Conservation (phyloP, 35 echinoderm and acorn worm species). For the Antedon bifida region DNA sequence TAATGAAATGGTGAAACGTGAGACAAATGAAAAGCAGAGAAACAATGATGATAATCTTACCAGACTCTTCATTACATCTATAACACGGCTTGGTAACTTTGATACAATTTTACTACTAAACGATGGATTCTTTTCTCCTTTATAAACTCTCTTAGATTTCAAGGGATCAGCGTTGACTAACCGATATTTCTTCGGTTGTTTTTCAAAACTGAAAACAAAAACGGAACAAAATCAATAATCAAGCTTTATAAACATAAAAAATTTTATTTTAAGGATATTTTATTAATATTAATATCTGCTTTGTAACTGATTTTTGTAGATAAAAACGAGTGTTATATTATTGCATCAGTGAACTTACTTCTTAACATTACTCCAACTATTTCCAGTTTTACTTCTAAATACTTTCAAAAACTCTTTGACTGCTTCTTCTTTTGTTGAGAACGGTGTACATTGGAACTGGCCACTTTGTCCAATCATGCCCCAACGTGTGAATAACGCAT, state of each 20-base stretch:
- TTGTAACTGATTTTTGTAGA: no score
- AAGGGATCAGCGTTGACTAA: constrained; percentile 25
- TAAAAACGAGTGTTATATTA: no score
- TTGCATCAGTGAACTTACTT: constrained; percentile 20
- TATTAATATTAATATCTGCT: no score
- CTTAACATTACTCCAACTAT: constrained; percentile 68
- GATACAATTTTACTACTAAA: constrained; percentile 16
- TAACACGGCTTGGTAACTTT: constrained; percentile 36
- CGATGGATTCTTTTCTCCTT: neutral
- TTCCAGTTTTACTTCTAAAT: constrained; percentile 77
- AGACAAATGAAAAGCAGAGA: no score
- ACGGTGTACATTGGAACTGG: constrained; percentile 64
- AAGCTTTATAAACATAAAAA: no score
- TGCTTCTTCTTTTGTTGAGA: constrained; percentile 46
- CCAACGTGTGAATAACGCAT: constrained; percentile 53
- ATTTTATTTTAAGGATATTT: no score
- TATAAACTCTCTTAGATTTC: constrained; percentile 6
- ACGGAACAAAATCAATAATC: no score
- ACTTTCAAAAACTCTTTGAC: constrained; percentile 90
- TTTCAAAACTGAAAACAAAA: constrained; percentile 37
- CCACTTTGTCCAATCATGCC: constrained; percentile 52
- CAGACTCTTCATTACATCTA: constrained; percentile 20
- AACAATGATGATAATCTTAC: neutral
- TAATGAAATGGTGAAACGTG: no score
- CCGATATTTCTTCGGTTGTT: constrained; percentile 41